Evolutionary conservation across 2,797 vertebrate genomes (phyloP), one percentile per base, ranked within the genome.

Genomic region (Premnoplex brunnescens): DNA sequence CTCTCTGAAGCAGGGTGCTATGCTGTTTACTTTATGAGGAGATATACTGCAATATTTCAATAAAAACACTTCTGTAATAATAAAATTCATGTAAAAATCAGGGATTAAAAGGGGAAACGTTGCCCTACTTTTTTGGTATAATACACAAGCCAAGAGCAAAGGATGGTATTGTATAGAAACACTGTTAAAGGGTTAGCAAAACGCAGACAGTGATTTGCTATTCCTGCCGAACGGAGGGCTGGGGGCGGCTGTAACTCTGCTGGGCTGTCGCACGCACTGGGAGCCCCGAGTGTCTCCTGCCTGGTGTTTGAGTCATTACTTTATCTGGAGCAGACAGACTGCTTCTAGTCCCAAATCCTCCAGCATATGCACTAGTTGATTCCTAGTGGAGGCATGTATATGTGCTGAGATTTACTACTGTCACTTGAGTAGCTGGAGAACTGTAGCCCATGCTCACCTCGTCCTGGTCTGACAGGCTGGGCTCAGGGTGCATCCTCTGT

Each of bases 261-360:
- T 23, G 86, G 49, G 48, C 92, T 78, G 85, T 73, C 10, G 2
- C 19, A 30, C 18, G 1, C 71, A 17, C 39, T 8, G 5, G 63
- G 69, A 88, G 44, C 88, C 79, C 82, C 6, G 0, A 63, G 89
- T 54, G 36, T 88, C 89, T 78, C 69, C 73, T 89, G 84, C 89
- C 91, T 83, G 60, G 60, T 75, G 82, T 59, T 89, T 32, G 83
- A 91, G 82, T 48, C 77, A 60, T 93, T 56, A 17, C 85, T 63
- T 56, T 84, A 46, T 78, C 72, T 67, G 80, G 80, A 86, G 74
- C 74, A 91, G 84, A 64, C 93, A 85, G 89, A 17, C 84, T 79
- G 74, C 87, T 88, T 79, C 83, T 60, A 84, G 81, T 59, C 58
- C 75, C 79, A 72, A 85, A 52, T 88, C 79, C 76, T 91, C 66